These are phyloP conservation scores for Philotrypesis tridentata DNA, from an alignment of 1,140 invertebrate species.

Conservation along the genomic window DNA sequence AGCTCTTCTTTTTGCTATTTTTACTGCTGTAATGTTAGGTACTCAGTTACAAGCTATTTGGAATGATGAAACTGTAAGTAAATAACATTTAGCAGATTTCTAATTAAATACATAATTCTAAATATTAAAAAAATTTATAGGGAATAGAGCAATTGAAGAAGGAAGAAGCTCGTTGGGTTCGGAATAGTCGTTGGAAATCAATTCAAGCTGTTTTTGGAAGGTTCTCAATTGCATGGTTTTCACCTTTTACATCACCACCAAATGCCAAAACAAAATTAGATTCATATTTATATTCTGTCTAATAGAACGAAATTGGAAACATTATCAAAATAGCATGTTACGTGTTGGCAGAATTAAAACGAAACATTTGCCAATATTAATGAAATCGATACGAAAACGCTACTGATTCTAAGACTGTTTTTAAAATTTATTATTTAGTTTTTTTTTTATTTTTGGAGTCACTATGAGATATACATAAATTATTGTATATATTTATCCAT, in stretches of 20 bases:
- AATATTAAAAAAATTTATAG: slow-evolving; percentile 72
- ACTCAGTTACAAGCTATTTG: slow-evolving; percentile 98
- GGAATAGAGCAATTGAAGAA: slow-evolving; percentile 97
- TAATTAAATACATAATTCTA: slow-evolving; percentile 10
- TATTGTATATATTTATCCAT: slow-evolving; percentile 2
- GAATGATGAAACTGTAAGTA: slow-evolving; percentile 96
- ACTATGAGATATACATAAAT: background rate
- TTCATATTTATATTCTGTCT: slow-evolving; percentile 85
- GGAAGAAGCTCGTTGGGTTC: slow-evolving; percentile 92
- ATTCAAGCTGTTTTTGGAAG: slow-evolving; percentile 95
- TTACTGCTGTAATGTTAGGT: slow-evolving; percentile 98
- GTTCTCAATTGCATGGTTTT: slow-evolving; percentile 95
- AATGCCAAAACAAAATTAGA: slow-evolving; percentile 84
- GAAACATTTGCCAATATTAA: background rate
- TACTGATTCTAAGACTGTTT: slow-evolving; percentile 13
- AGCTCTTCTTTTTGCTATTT: slow-evolving; percentile 97
- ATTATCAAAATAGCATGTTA: background rate
- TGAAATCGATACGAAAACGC: background rate
- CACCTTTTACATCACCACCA: slow-evolving; percentile 89
- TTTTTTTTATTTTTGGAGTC: background rate
- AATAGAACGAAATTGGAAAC: slow-evolving; percentile 54
- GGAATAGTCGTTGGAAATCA: slow-evolving; percentile 93
- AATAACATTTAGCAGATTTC: slow-evolving; percentile 24
- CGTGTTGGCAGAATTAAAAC: background rate
- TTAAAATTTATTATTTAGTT: background rate